Evolutionary conservation across 2,797 vertebrate species (phyloP).

Genomic region (Melanotaenia pygmaea): DNA sequence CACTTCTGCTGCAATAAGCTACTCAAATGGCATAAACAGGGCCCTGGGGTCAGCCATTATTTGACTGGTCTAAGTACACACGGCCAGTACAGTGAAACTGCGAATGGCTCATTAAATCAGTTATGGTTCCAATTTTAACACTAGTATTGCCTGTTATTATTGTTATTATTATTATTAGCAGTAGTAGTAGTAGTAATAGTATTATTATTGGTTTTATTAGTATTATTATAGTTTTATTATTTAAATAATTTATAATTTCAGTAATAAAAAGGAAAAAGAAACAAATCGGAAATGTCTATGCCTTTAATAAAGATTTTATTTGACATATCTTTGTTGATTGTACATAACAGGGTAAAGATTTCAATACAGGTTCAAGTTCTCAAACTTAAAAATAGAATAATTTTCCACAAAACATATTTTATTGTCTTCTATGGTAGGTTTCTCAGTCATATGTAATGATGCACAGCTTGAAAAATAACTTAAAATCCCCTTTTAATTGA

Average conservation of each 20-base stretch:
- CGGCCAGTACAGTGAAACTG: no score
- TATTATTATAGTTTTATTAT: conserved; percentile 35
- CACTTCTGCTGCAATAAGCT: conserved; percentile 40
- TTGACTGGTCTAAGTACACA: no score
- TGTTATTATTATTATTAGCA: neutral
- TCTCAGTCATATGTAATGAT: conserved; percentile 6
- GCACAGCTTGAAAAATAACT: conserved; percentile 11
- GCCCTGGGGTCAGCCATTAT: conserved; percentile 44
- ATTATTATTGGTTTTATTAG: conserved; percentile 44
- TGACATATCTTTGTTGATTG: no score
- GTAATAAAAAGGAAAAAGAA: conserved; percentile 15
- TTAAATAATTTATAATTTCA: conserved; percentile 3
- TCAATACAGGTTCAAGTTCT: neutral
- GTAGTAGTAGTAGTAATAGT: neutral
- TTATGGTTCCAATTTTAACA: conserved; percentile 25
- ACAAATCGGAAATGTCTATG: conserved; percentile 17
- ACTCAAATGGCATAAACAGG: conserved; percentile 41
- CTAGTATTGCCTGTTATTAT: neutral
- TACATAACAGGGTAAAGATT: neutral
- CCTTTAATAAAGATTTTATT: conserved; percentile 2
- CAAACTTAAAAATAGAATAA: neutral
- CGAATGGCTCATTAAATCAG: no score
- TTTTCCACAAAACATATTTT: neutral
- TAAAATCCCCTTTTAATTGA: conserved; percentile 40
- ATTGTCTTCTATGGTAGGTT: neutral